Base-by-base conservation (phyloP, 2,797 vertebrate species). In the Falco peregrinus region DNA sequence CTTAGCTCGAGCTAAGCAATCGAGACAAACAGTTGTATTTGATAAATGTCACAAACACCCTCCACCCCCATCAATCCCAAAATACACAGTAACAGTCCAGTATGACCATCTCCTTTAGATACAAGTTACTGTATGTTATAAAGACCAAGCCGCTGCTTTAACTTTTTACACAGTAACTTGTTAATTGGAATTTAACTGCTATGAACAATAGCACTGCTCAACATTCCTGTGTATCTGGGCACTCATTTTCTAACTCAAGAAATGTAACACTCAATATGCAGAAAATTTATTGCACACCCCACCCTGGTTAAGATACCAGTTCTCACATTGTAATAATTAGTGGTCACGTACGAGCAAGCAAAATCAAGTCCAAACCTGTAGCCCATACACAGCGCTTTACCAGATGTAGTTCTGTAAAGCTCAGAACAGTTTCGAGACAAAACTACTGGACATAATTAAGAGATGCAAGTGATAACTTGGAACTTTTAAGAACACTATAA, bases 61-160 rank as follows among this genome's bases (percentile, higher is more conserved):
- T 91, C 71, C 68, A 77, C 18, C 33, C 35, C 43, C 79, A 94
- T 65, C 92, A 63, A 91, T 87, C 88, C 85, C 79, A 76, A 85
- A 83, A 90, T 37, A 90, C 28, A 69, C 59, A 82, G 4, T 33
- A 78, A 79, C 29, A 90, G 83, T 16, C 64, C 45, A 26, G 28
- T 26, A 87, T 4, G 64, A 53, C 53, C 57, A 80, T 16, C 59
- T 87, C 60, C 39, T 77, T 79, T 64, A 50, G 68, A 65, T 68
- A 47, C 65, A 84, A 64, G n/a, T 31, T 73, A 82, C 18, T 13
- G 5, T 9, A 33, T 16, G 16, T 48, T 71, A 71, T 1, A 59
- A 77, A 89, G n/a, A 61, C 29, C 56, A 65, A 76, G 41, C 47
- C 1, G 2, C 29, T 29, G 43, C 48, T 73, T 86, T 74, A 76